Evolutionary conservation across 2,113 vertebrate genomes (phyloP).

Genomic region (Leptodactylus fuscus): DNA sequence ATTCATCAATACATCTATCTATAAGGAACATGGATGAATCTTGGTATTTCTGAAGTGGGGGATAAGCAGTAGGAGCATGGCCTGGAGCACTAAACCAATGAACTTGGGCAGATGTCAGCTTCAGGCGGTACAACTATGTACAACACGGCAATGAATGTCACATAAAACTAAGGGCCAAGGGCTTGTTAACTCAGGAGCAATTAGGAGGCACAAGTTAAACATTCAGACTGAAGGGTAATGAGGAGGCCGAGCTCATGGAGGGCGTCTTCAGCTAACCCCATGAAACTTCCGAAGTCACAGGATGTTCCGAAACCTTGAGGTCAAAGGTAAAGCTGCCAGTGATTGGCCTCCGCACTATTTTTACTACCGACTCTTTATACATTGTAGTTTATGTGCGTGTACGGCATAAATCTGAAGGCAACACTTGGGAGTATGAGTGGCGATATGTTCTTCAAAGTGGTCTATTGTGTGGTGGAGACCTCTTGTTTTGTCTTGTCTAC

Average conservation of each 20-base stretch:
- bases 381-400: background rate
- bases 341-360: background rate
- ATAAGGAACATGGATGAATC: background rate
- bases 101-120: background rate
- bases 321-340: slow-evolving; percentile 17
- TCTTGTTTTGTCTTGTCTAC: too few species aligned
- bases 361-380: background rate
- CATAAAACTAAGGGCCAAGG: slow-evolving; percentile 26
- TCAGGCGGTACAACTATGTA: background rate
- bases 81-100: background rate
- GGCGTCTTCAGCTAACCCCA: background rate
- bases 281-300: slow-evolving; percentile 2
- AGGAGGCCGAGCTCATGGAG: background rate
- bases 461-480: too few species aligned
- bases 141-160: slow-evolving; percentile 18
- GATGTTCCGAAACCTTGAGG: slow-evolving; percentile 3
- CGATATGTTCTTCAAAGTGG: too few species aligned
- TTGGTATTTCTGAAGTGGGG: background rate
- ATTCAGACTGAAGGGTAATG: slow-evolving; percentile 38
- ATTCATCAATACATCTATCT: background rate
- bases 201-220: slow-evolving; percentile 43
- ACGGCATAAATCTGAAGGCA: background rate
- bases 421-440: background rate
- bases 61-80: background rate
- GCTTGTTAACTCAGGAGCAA: slow-evolving; percentile 22